Conservation (phyloP, 2,113 vertebrate genomes). For the Oryzias woworae region DNA sequence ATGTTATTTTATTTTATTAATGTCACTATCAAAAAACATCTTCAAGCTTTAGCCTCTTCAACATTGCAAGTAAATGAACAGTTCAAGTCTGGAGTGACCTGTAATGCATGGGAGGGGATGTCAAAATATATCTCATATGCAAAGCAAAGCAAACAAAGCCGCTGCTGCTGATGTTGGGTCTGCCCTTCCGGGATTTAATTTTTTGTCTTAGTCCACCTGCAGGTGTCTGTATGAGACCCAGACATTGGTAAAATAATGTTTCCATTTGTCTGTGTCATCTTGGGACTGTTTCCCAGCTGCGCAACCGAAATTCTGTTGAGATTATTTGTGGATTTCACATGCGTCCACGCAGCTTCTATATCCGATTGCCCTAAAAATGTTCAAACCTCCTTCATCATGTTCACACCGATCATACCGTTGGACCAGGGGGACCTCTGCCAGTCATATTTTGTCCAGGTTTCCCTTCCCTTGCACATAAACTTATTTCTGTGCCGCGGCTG, state of each 20-base stretch:
- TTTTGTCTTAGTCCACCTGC: conserved; percentile 29
- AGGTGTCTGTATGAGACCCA: conserved; percentile 29
- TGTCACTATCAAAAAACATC: too few relatives aligned
- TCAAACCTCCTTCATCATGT: not conserved
- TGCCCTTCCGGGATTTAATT: conserved; percentile 15
- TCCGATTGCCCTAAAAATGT: conserved; percentile 29
- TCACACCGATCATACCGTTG: not conserved
- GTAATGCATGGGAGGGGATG: too few relatives aligned
- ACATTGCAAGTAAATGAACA: too few relatives aligned
- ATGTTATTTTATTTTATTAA: too few relatives aligned
- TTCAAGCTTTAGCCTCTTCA: too few relatives aligned
- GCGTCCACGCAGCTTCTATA: conserved; percentile 24
- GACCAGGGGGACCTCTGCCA: conserved; percentile 11
- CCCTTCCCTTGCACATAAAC: conserved; percentile 27
- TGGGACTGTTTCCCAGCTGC: conserved; percentile 52
- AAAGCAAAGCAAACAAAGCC: not conserved
- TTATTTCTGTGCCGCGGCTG: conserved; percentile 31
- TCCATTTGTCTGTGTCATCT: conserved; percentile 47
- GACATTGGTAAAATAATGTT: conserved; percentile 35
- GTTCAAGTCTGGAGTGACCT: too few relatives aligned
- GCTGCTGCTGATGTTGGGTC: not conserved
- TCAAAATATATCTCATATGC: too few relatives aligned
- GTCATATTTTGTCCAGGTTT: conserved; percentile 10
- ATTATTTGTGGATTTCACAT: conserved; percentile 41
- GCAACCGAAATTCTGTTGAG: conserved; percentile 33